A percentile compares a stretch with the other conserved stretches of the same genome.
Evolutionary conservation across 2,888 invertebrate species (phyloP).

Genomic region (Cataglyphis cursor): DNA sequence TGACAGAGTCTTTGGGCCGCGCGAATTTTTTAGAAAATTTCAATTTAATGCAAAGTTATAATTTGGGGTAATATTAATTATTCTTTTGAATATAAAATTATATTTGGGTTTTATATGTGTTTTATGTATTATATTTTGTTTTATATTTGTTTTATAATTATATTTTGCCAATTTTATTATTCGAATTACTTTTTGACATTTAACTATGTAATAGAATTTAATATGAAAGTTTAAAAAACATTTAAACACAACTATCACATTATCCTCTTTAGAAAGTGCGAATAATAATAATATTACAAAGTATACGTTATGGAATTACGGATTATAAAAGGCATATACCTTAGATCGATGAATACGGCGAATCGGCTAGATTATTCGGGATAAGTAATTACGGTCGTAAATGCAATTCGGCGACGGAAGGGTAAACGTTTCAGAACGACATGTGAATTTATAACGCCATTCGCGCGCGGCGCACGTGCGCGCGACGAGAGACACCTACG

Average conservation of each 20-base stretch:
- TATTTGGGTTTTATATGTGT: background rate
- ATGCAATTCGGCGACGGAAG: conserved; percentile 52
- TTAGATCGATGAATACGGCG: conserved; percentile 32
- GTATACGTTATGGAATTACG: background rate
- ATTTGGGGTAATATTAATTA: background rate
- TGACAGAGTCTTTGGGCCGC: background rate
- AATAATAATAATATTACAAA: conserved; percentile 6
- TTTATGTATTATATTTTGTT: too few relatives aligned
- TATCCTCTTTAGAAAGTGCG: background rate
- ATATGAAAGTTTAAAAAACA: background rate
- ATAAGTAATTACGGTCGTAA: conserved; percentile 55
- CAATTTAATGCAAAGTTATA: background rate
- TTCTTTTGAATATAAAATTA: background rate
- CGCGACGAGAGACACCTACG: conserved; percentile 13
- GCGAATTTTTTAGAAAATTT: conserved; percentile 5
- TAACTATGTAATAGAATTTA: background rate
- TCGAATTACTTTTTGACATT: background rate
- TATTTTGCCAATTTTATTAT: background rate
- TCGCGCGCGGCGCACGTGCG: conserved; percentile 38
- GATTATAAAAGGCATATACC: background rate
- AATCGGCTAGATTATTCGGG: conserved; percentile 48
- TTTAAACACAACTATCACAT: background rate
- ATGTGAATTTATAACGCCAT: conserved; percentile 45
- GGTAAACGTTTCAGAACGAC: conserved; percentile 53
- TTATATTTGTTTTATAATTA: too few relatives aligned